Evolutionary conservation across 1,140 invertebrate species (phyloP), one percentile per base, ranked within the genome.

Genomic region (Trichonephila clavata): DNA sequence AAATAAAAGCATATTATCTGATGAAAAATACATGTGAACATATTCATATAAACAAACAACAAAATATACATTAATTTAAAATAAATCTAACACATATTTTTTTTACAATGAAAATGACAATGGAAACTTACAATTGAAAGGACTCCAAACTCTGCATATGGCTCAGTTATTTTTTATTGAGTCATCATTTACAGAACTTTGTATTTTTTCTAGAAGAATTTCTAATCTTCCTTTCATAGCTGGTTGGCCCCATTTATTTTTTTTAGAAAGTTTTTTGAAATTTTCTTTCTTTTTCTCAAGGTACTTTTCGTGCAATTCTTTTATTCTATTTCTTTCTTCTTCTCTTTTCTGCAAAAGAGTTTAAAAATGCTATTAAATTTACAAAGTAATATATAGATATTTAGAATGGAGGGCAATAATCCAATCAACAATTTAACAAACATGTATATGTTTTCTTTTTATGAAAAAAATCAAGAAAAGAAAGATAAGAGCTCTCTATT

Each of bases 221-320:
- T 93, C 93, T 16, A 93, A 90, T 84, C 93, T 43, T n/a, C 86
- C 86, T 50, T 57, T 90, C 93, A 93, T 93, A 4, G 86, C 93
- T 27, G 93, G 93, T 39, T 93, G 93, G 16, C 93, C 93, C 86
- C 87, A 90, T 84, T 93, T 93, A 2, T 86, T 93, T 50, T 50
- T 89, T 20, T 83, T 27, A 16, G 86, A 89, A 6, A 93, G 43
- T 89, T 93, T 93, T 27, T 84, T 81, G 50, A 93, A 89, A 20
- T 93, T 89, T 83, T 89, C 59, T 60, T 20, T 18, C 21, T 89
- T 93, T 71, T 93, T 93, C 50, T 93, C 21, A 2, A 3, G 7
- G 68, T 89, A 93, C 20, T 84, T 93, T 60, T 68, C 83, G 4
- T 57, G 13, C 4, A 71, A 80, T 84, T 89, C 87, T 65, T 93